These are phyloP conservation scores for Drymonia ruficornis DNA, from an alignment of 2,888 invertebrate genomes.

Conservation along the genomic window DNA sequence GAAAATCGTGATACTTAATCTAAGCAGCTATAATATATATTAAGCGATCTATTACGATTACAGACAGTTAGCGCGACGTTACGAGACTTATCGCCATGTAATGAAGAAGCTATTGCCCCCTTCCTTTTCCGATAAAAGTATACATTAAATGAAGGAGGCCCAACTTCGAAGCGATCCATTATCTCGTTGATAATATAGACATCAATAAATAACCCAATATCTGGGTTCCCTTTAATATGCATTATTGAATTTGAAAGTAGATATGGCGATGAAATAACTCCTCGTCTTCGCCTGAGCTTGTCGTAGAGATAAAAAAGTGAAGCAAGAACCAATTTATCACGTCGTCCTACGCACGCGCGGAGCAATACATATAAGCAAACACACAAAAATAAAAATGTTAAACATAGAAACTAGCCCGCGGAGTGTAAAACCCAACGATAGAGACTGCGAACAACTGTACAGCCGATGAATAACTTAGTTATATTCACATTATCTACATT, in stretches of 20 bases:
- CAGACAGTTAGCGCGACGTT: constrained; percentile 36
- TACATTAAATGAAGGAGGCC: constrained; percentile 57
- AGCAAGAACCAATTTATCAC: constrained; percentile 79
- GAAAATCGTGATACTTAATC: constrained; percentile 29
- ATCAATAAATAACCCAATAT: constrained; percentile 45
- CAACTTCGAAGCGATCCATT: constrained; percentile 48
- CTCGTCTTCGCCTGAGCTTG: constrained; percentile 71
- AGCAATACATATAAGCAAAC: constrained; percentile 66
- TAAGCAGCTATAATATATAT: constrained; percentile 16
- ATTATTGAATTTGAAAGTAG: constrained; percentile 58
- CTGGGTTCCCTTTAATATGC: constrained; percentile 50
- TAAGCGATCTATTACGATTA: constrained; percentile 35
- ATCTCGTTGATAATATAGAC: constrained; percentile 38
- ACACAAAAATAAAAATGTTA: constrained; percentile 69
- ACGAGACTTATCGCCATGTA: constrained; percentile 35
- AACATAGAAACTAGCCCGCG: constrained; percentile 68
- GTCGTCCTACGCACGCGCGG: constrained; percentile 77
- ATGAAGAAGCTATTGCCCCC: constrained; percentile 60
- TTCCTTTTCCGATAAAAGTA: constrained; percentile 64
- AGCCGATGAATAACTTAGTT: constrained; percentile 79
- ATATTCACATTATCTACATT: constrained; percentile 84
- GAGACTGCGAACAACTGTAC: constrained; percentile 70
- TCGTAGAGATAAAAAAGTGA: constrained; percentile 69
- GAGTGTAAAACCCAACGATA: constrained; percentile 84
- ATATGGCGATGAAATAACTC: constrained; percentile 67